Conservation (phyloP, 2,113 vertebrate genomes). For the Varanus salvator region DNA sequence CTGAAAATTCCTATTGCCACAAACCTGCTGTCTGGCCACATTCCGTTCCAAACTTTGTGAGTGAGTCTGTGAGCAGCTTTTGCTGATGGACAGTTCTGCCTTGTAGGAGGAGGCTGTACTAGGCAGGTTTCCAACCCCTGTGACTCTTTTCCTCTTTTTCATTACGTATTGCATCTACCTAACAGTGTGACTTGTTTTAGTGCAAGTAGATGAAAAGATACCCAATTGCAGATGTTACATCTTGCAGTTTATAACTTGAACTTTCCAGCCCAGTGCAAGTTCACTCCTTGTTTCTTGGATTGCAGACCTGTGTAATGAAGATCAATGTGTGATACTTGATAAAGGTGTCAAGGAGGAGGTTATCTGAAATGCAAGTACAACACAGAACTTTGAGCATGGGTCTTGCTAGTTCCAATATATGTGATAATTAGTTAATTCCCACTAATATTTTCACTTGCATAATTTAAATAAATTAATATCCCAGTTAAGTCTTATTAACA, state of each 20-base stretch:
- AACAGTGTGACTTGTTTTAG: background rate
- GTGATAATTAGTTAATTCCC: conserved; percentile 7
- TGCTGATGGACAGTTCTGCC: background rate
- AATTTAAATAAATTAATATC: conserved; percentile 13
- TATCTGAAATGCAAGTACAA: background rate
- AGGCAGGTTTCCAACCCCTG: background rate
- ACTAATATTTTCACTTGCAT: conserved; percentile 10
- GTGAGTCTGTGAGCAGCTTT: background rate
- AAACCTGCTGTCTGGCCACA: background rate
- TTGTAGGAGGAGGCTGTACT: background rate
- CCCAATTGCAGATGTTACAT: background rate
- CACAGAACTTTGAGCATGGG: background rate
- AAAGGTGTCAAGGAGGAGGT: background rate
- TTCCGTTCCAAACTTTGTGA: background rate
- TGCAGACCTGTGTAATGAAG: background rate
- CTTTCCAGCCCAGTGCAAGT: background rate
- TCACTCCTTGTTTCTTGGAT: background rate
- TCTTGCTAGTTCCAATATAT: background rate
- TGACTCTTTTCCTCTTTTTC: background rate
- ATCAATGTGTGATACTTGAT: background rate
- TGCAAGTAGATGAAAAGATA: background rate
- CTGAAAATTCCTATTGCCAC: background rate
- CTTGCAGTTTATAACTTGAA: background rate
- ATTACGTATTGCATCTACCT: background rate
- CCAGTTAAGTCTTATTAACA: background rate